A percentile compares a stretch with the other conserved stretches of the same genome.
These are phyloP conservation scores for Heliconius charithonia DNA, from an alignment of 2,888 invertebrate genomes.

Conservation along the genomic window DNA sequence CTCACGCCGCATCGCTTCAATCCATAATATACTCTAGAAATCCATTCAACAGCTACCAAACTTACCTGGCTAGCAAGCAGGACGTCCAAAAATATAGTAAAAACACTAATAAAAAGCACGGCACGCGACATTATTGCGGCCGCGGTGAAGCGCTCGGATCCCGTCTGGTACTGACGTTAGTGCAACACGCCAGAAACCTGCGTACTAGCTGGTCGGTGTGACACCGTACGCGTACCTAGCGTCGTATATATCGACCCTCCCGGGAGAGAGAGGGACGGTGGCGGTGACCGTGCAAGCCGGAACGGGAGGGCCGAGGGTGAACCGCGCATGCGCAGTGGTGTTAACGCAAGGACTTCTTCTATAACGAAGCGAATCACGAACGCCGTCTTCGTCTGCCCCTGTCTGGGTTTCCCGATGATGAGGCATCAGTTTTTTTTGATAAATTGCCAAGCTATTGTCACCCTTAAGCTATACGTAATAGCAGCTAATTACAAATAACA, in stretches of 20 bases:
- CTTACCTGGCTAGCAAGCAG: slow-evolving; percentile 84
- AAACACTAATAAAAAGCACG: slow-evolving; percentile 85
- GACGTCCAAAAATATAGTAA: slow-evolving; percentile 84
- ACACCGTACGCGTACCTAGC: slow-evolving; percentile 79
- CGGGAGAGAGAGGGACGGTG: slow-evolving; percentile 66
- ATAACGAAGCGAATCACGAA: slow-evolving; percentile 74
- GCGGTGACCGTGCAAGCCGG: slow-evolving; percentile 48
- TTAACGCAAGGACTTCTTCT: slow-evolving; percentile 62
- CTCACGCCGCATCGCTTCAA: slow-evolving; percentile 49
- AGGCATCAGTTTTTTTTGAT: slow-evolving; percentile 74
- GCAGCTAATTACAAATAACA: slow-evolving; percentile 39
- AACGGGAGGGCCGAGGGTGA: slow-evolving; percentile 66
- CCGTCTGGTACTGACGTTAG: slow-evolving; percentile 71
- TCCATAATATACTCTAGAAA: slow-evolving; percentile 47
- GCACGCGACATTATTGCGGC: slow-evolving; percentile 85
- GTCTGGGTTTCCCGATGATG: slow-evolving; percentile 80
- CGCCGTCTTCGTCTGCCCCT: slow-evolving; percentile 78
- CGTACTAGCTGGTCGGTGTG: slow-evolving; percentile 75
- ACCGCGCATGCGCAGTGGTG: slow-evolving; percentile 77
- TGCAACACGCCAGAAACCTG: slow-evolving; percentile 76
- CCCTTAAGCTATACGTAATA: slow-evolving; percentile 35
- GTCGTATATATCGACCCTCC: slow-evolving; percentile 82
- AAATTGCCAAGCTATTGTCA: slow-evolving; percentile 44
- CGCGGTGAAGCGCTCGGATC: slow-evolving; percentile 68
- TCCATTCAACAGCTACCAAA: slow-evolving; percentile 48